Base-by-base conservation (phyloP, 2,113 vertebrate genomes). In the Labeo catla region DNA sequence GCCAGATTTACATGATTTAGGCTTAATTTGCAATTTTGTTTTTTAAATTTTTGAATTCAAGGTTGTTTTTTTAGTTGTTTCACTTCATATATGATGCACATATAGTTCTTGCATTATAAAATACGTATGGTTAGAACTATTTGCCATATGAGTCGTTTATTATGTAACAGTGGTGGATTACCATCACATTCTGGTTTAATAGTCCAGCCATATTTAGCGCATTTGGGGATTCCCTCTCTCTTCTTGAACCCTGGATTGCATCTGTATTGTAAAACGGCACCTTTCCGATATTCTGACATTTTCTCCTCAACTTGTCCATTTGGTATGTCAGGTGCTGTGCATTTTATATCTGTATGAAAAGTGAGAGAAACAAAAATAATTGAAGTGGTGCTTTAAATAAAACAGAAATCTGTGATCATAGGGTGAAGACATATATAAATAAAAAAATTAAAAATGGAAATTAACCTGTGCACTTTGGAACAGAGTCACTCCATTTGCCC, bases 401-500 rank as follows among this genome's bases (percentile, higher is more conserved):
- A n/a, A 7, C 2, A 87, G 23, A 52, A 45, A 16, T 36, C 5
- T 85, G n/a, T 47, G 12, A 66, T 12, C 34, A 36, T 23, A 36
- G 21, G 6, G 11, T 61, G 34, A 36, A 23, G 6, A 84, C 23
- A 74, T 23, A 1, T 0, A 59, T 12, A 9, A 52, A 59, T 15
- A 21, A 54, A 0, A 15, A 13, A 28, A 34, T 21, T 36, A 12
- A 43, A 12, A 66, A 45, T 23, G 50, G 43, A 11, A 54, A 39
- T 19, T 9, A 89, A 94, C 94, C 92, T 84, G n/a, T 12, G 9
- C 94, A 95, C 21, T 0, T 87, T 13, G 94, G 93, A 76, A 21
- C 1, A 0, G 0, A 0, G 0, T 0, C 47, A 39, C 54, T 92
- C 94, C 94, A 94, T 0, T 76, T 6, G 74, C 92, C 93, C 0